These are phyloP conservation scores for Ephydatia muelleri DNA, from an alignment of 37 sponge, comb jelly and placozoan genomes.

Conservation along the genomic window DNA sequence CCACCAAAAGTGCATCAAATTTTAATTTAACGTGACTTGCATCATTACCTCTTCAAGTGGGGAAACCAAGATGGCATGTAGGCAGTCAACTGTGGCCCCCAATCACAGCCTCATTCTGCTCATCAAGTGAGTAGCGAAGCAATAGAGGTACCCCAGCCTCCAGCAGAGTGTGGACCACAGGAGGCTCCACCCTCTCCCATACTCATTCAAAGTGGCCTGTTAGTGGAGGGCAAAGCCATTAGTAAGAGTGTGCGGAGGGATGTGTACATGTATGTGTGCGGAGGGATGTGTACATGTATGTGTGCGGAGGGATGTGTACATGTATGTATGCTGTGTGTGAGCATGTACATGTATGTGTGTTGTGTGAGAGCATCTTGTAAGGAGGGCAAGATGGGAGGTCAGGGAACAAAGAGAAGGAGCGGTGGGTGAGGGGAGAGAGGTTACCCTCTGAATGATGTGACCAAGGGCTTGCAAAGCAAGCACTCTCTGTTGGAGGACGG, in stretches of 20 bases:
- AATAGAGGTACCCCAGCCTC: conserved; percentile 68
- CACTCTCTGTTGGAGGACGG: conserved; percentile 79
- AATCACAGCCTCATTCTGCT: conserved; percentile 36
- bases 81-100: conserved; percentile 41
- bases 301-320: not conserved
- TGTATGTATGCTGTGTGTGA: not conserved
- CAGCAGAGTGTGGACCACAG: conserved; percentile 39
- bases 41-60: conserved; percentile 59
- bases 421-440: not conserved
- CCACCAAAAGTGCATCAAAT: not conserved
- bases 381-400: not conserved
- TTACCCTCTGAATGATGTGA: conserved; percentile 46
- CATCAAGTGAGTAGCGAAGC: conserved; percentile 80
- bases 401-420: not conserved
- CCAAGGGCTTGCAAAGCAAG: conserved; percentile 65
- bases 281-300: not conserved
- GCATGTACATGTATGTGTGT: not conserved
- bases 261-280: not conserved
- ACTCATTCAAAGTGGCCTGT: conserved; percentile 45
- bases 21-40: not conserved
- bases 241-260: not conserved
- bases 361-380: not conserved
- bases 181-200: conserved; percentile 34
- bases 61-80: conserved; percentile 63
- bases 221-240: not conserved